Conservation (phyloP, 2,113 vertebrate species). For the Microtus richardsoni region DNA sequence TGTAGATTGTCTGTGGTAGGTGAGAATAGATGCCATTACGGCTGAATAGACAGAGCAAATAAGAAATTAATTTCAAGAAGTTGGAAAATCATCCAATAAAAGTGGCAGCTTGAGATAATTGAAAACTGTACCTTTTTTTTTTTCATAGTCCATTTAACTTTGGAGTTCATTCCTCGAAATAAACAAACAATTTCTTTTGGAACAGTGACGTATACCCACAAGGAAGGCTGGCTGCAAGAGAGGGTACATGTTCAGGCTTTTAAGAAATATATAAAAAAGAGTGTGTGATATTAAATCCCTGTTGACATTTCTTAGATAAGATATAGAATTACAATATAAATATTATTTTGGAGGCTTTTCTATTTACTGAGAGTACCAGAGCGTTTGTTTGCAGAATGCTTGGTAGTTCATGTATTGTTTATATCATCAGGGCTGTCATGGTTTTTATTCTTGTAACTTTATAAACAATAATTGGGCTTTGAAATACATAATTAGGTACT, state of each 20-base stretch:
- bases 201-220: background rate
- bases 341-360: background rate
- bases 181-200: conserved; percentile 13
- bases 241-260: background rate
- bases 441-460: conserved; percentile 16
- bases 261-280: background rate
- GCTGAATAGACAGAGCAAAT: background rate
- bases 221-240: background rate
- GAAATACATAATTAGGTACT: conserved; percentile 42
- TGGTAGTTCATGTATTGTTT: background rate
- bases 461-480: background rate
- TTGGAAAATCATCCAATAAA: conserved; percentile 1
- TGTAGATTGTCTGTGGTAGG: too few relatives aligned
- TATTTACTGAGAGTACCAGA: background rate
- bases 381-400: background rate
- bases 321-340: background rate
- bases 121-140: background rate
- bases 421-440: background rate
- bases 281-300: background rate
- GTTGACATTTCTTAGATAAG: conserved; percentile 44
- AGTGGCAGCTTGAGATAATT: background rate
- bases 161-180: conserved; percentile 3
- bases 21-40: background rate
- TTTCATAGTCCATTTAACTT: background rate
- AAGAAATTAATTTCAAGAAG: background rate